Evolutionary conservation across 2,113 vertebrate genomes (phyloP).

Genomic region (Hemibates koningsi): DNA sequence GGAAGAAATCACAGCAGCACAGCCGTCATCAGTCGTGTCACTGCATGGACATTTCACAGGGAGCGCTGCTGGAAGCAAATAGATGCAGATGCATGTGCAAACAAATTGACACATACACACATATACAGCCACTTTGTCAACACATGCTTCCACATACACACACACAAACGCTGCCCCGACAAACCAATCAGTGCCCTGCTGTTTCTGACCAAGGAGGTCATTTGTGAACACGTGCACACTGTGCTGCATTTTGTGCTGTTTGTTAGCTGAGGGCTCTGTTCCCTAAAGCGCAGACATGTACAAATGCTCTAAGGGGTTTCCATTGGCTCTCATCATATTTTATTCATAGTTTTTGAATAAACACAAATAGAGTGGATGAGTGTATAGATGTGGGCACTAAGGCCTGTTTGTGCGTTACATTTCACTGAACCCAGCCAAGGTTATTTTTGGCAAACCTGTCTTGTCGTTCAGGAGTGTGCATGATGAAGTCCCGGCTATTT

Average conservation of each 20-base stretch:
- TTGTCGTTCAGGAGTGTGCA: slow-evolving; percentile 21
- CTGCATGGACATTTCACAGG: slow-evolving; percentile 33
- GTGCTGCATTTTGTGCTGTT: not conserved
- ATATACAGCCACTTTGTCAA: not conserved
- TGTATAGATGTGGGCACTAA: slow-evolving; percentile 38
- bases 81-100: slow-evolving; percentile 16
- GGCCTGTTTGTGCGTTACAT: slow-evolving; percentile 42
- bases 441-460: slow-evolving; percentile 49
- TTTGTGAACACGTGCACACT: slow-evolving; percentile 5
- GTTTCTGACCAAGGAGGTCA: slow-evolving; percentile 14
- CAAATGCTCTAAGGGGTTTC: slow-evolving; percentile 46
- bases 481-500: slow-evolving; percentile 8
- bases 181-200: slow-evolving; percentile 45
- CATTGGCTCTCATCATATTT: slow-evolving; percentile 56
- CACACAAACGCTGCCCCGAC: not conserved
- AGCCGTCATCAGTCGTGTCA: slow-evolving; percentile 45
- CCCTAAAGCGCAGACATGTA: slow-evolving; percentile 8
- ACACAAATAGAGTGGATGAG: slow-evolving; percentile 51
- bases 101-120: not conserved
- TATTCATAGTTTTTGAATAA: slow-evolving; percentile 56
- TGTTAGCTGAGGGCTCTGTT: not conserved
- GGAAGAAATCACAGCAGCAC: slow-evolving; percentile 40
- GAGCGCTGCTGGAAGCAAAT: slow-evolving; percentile 48
- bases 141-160: not conserved
- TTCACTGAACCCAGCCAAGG: slow-evolving; percentile 35